These are phyloP conservation scores for Drosophila erecta DNA, from an alignment of 1,140 invertebrate genomes.

Conservation along the genomic window DNA sequence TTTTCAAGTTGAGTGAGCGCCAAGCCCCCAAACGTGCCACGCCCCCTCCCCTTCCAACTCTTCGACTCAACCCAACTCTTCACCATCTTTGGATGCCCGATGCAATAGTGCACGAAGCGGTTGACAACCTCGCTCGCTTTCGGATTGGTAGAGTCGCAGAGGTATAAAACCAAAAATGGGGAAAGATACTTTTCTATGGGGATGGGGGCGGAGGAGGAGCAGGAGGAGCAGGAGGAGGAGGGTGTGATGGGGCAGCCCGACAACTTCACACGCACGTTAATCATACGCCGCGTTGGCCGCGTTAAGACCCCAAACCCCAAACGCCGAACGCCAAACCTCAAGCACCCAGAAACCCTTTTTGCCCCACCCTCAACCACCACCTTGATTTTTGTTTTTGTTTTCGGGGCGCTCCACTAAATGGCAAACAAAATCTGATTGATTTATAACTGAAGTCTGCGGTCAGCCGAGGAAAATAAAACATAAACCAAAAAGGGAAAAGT, in stretches of 20 bases:
- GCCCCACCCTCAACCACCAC: conserved; percentile 5
- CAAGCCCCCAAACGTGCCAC: conserved; percentile 48
- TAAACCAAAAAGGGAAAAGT: conserved; percentile 15
- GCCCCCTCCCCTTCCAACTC: conserved; percentile 3
- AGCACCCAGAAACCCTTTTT: conserved; percentile 11
- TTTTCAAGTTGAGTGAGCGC: conserved; percentile 69
- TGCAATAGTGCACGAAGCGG: conserved; percentile 42
- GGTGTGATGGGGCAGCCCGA: conserved; percentile 51
- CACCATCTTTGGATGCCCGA: background rate
- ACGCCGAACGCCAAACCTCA: background rate
- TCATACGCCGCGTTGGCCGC: conserved; percentile 65
- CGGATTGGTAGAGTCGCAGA: conserved; percentile 11
- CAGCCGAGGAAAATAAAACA: conserved; percentile 19
- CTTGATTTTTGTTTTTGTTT: conserved; percentile 1
- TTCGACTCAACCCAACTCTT: background rate
- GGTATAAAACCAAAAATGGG: background rate
- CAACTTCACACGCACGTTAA: conserved; percentile 74
- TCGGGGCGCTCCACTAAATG: conserved; percentile 51
- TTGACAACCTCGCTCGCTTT: conserved; percentile 33
- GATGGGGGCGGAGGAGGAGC: too few species aligned
- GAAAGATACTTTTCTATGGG: background rate
- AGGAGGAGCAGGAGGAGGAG: background rate
- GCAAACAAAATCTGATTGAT: conserved; percentile 78
- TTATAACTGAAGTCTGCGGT: conserved; percentile 70
- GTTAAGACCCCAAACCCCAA: conserved; percentile 9